Percentiles rank a stretch among this genome's conserved stretches.
These are phyloP conservation scores for Arctocebus calabarensis DNA, from an alignment of 2,797 vertebrate species.

Conservation along the genomic window DNA sequence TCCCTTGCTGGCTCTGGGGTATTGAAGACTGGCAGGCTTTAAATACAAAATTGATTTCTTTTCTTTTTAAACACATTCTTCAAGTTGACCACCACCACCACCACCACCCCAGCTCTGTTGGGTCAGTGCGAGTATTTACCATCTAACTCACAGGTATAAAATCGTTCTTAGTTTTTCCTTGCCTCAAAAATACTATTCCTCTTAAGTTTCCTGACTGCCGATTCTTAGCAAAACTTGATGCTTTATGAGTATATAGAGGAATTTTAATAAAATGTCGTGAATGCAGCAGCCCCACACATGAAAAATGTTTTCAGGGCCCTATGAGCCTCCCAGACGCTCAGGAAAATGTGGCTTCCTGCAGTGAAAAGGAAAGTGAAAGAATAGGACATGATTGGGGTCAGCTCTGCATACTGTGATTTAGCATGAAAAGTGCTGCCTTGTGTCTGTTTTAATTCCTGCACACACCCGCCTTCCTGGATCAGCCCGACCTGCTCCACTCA, in stretches of 20 bases:
- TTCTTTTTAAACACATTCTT: constrained; percentile 50
- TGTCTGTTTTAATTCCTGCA: neutral
- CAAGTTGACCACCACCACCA: no score
- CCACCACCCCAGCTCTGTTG: neutral
- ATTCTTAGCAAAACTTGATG: neutral
- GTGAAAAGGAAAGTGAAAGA: constrained; percentile 11
- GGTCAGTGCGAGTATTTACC: neutral
- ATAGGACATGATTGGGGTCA: neutral
- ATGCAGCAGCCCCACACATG: neutral
- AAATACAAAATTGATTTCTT: constrained; percentile 5
- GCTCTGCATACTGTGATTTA: neutral
- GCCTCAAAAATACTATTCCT: neutral
- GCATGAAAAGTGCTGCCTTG: neutral
- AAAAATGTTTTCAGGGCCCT: constrained; percentile 9
- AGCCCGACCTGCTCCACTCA: neutral
- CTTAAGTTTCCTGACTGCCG: neutral
- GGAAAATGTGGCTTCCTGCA: neutral
- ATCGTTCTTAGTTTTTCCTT: neutral
- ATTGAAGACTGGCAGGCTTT: neutral
- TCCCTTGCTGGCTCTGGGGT: neutral
- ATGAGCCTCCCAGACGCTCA: neutral
- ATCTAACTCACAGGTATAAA: neutral
- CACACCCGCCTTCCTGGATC: no score
- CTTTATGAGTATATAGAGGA: constrained; percentile 23
- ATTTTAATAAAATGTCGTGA: constrained; percentile 7